Evolutionary conservation across 1,140 invertebrate genomes (phyloP), one percentile per base, ranked within the genome.

Genomic region (Neodiprion lecontei): DNA sequence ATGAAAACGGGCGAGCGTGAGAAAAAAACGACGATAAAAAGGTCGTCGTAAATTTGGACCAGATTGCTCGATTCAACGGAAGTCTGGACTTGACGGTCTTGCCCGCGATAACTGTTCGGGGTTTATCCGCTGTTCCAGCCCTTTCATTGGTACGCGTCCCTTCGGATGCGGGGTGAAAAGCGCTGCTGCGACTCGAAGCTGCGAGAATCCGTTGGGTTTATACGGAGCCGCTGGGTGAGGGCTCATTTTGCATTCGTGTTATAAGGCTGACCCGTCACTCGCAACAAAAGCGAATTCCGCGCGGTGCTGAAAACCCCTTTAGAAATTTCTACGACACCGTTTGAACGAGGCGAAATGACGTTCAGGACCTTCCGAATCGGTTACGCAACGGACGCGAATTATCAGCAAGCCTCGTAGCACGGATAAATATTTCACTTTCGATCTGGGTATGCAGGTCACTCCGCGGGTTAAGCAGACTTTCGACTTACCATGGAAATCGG

Each of bases 41-140:
- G 53, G 11, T 9, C 4, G 53, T 61, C 53, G n/a, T 61, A 61
- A 61, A 61, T 61, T 61, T 17, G 0, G 53, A 61, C 53, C 53
- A 9, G 3, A 61, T 61, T 61, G 53, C n/a, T 61, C 53, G 11
- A 17, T 17, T 61, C 53, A 61, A 61, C 53, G 53, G n/a, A 12
- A 61, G 53, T 61, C 53, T 61, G 53, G 53, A 61, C 53, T 61
- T 61, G 53, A 61, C 53, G n/a, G 53, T 61, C 53, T 61, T 61
- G 11, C 9, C n/a, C 53, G 11, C 53, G n/a, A 61, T 17, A 17
- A 61, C n/a, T 61, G 11, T 61, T 61, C 53, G 4, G 11, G 11
- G 11, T 61, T 61, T 9, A 61, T 61, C 53, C 53, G n/a, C 53
- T 9, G 53, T 17, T 12, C 53, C 53, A 12, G 53, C 53, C 11